phyloP scores from a whole-genome alignment of 2,797 vertebrate species.

The Siniperca obscura region DNA sequence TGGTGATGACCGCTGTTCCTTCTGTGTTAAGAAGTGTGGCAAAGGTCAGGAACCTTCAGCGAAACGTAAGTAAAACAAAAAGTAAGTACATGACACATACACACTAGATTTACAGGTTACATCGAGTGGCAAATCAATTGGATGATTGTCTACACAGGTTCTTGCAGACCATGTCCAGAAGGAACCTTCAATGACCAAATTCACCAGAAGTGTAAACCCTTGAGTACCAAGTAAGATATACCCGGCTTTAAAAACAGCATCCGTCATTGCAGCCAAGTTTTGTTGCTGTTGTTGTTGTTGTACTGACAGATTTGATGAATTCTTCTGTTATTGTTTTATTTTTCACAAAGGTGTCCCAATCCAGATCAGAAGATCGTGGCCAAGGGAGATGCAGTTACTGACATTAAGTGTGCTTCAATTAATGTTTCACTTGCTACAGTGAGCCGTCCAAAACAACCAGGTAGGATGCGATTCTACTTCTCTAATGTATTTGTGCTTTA shows the following conservation, averaged over 20 bases:
- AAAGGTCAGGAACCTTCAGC: constrained; percentile 74
- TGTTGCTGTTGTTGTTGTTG: too few relatives aligned
- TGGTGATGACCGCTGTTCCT: constrained; percentile 61
- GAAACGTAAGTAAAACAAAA: constrained; percentile 63
- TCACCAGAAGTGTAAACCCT: constrained; percentile 79
- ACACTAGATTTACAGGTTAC: neutral
- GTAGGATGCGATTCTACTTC: constrained; percentile 25
- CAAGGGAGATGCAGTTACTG: constrained; percentile 58
- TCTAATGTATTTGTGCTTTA: neutral
- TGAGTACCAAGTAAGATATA: constrained; percentile 72
- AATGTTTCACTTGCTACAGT: fast-evolving
- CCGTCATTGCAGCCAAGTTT: neutral
- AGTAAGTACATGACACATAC: neutral
- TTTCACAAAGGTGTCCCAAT: constrained; percentile 71
- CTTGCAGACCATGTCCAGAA: constrained; percentile 75
- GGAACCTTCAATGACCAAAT: constrained; percentile 81
- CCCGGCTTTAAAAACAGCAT: neutral
- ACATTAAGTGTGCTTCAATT: constrained; percentile 64
- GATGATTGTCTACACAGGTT: constrained; percentile 65
- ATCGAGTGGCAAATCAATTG: neutral
- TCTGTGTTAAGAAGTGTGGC: constrained; percentile 70
- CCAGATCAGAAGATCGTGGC: constrained; percentile 20
- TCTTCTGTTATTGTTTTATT: neutral
- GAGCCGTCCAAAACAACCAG: fast-evolving
- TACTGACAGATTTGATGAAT: neutral